These are phyloP conservation scores for Eupithecia dodoneata DNA, from an alignment of 2,888 invertebrate species.

Conservation along the genomic window DNA sequence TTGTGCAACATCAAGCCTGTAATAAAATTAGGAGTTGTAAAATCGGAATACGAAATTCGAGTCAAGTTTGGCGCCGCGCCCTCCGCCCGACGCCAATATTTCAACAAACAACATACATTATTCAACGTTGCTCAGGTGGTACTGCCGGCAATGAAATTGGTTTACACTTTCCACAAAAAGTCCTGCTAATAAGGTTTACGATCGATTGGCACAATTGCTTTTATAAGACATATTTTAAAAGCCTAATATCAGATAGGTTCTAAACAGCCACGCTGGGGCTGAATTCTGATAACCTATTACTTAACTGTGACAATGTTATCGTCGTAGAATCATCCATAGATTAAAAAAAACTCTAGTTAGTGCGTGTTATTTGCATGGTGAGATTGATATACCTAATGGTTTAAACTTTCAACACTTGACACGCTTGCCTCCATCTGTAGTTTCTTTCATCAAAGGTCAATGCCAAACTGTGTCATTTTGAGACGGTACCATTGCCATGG, in stretches of 20 bases:
- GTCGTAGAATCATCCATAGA: no score
- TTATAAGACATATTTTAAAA: not conserved
- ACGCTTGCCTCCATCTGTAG: no score
- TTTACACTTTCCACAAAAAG: constrained; percentile 14
- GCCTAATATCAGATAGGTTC: not conserved
- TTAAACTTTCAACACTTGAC: no score
- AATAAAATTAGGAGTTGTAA: constrained; percentile 58
- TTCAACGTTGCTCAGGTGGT: constrained; percentile 43
- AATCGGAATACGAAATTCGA: constrained; percentile 54
- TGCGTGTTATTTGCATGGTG: no score
- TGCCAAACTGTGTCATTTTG: no score
- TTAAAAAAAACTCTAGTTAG: no score
- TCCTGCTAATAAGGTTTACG: not conserved
- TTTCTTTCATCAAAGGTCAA: no score
- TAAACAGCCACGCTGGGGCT: not conserved
- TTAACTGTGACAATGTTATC: no score
- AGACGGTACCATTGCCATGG: no score
- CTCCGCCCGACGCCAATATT: constrained; percentile 49
- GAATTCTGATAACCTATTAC: no score
- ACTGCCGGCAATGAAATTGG: constrained; percentile 8
- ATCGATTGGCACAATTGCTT: not conserved
- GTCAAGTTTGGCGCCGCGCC: constrained; percentile 51
- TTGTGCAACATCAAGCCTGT: constrained; percentile 40
- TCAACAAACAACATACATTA: constrained; percentile 50
- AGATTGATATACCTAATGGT: no score